Percentiles rank a stretch among this genome's conserved stretches.
Conservation (phyloP, 2,113 vertebrate genomes). For the Festucalex cinctus region DNA sequence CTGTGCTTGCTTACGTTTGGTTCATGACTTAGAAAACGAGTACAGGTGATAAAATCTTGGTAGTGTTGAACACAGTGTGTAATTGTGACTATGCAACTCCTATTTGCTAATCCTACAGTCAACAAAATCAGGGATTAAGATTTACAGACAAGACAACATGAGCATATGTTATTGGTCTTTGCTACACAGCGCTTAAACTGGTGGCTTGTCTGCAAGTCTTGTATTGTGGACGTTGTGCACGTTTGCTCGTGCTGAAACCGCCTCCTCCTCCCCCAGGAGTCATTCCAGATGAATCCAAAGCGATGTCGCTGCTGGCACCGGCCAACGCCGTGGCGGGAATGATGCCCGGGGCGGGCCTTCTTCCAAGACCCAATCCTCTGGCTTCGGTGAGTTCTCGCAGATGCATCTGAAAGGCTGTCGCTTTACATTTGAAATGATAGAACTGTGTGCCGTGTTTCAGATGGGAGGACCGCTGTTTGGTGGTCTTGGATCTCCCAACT, state of each 20-base stretch:
- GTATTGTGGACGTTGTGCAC: conserved; percentile 76
- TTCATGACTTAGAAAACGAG: conserved; percentile 99
- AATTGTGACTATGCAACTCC: conserved; percentile 67
- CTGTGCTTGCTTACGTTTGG: conserved; percentile 99
- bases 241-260: conserved; percentile 70
- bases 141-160: conserved; percentile 71
- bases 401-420: neutral
- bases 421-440: neutral
- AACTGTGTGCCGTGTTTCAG: conserved; percentile 62
- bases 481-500: conserved; percentile 85
- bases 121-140: conserved; percentile 64
- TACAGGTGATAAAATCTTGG: conserved; percentile 99
- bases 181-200: conserved; percentile 60
- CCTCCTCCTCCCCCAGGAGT: conserved; percentile 90
- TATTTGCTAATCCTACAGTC: conserved; percentile 80
- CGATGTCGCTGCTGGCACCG: conserved; percentile 97
- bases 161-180: conserved; percentile 46
- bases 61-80: conserved; percentile 99
- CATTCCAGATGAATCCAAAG: conserved; percentile 99
- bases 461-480: conserved; percentile 90
- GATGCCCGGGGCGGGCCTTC: conserved; percentile 97
- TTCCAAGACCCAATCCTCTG: conserved; percentile 95
- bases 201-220: conserved; percentile 78
- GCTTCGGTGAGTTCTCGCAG: conserved; percentile 73
- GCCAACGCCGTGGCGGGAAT: conserved; percentile 98